Conservation (phyloP, 1,140 invertebrate species). For the Saccostrea echinata region DNA sequence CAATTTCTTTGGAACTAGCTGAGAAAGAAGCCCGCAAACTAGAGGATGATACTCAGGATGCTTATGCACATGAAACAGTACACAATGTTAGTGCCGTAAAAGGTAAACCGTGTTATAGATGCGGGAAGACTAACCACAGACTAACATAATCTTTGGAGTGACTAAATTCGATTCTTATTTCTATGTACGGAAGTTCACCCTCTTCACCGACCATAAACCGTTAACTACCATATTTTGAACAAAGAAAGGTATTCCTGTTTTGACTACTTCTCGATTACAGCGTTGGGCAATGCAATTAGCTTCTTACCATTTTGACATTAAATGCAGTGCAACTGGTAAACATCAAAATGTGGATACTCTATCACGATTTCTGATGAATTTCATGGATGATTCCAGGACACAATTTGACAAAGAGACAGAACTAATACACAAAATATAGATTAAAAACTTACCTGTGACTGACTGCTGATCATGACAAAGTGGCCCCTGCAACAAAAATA, state of each 20-base stretch:
- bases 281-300: slow-evolving; percentile 75
- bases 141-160: slow-evolving; percentile 66
- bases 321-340: slow-evolving; percentile 36
- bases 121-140: slow-evolving; percentile 37
- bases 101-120: slow-evolving; percentile 17
- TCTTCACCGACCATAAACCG: slow-evolving; percentile 78
- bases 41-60: neutral
- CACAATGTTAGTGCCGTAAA: neutral
- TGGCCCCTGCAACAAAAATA: too few relatives aligned
- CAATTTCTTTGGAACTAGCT: neutral
- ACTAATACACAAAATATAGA: too few relatives aligned
- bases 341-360: slow-evolving; percentile 54
- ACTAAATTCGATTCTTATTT: slow-evolving; percentile 81
- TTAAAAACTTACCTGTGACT: too few relatives aligned
- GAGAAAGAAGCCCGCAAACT: slow-evolving; percentile 27
- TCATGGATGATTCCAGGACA: too few relatives aligned
- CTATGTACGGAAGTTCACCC: slow-evolving; percentile 74
- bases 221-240: slow-evolving; percentile 75
- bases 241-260: slow-evolving; percentile 62
- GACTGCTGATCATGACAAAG: too few relatives aligned
- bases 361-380: slow-evolving; percentile 54
- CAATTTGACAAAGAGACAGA: too few relatives aligned
- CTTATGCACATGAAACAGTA: neutral
- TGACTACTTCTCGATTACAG: slow-evolving; percentile 73
- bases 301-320: slow-evolving; percentile 74